A percentile compares a stretch with the other conserved stretches of the same genome.
These are phyloP conservation scores for Melangyna quadrimaculata DNA, from an alignment of 2,888 invertebrate species.

Conservation along the genomic window DNA sequence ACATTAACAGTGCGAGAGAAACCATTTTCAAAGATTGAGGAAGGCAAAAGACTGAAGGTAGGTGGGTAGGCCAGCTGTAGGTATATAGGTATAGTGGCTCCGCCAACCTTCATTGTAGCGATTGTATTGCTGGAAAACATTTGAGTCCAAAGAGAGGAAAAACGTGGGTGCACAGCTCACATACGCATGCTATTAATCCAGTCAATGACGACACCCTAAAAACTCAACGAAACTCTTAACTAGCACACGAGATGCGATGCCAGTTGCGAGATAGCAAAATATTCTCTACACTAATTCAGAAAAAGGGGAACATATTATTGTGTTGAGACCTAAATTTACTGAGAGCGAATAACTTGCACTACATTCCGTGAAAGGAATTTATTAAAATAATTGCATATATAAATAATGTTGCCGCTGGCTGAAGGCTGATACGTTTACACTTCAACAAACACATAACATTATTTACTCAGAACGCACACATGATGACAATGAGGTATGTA, in stretches of 20 bases:
- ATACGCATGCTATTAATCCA: slow-evolving; percentile 51
- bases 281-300: slow-evolving; percentile 25
- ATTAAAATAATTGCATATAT: slow-evolving; percentile 40
- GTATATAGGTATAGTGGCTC: not conserved
- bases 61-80: not conserved
- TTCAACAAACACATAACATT: slow-evolving; percentile 6
- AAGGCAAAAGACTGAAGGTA: slow-evolving; percentile 8
- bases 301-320: slow-evolving; percentile 1
- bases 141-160: slow-evolving; percentile 38
- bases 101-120: not conserved
- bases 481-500: not conserved
- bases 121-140: slow-evolving; percentile 10
- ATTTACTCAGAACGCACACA: not conserved
- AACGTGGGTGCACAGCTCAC: slow-evolving; percentile 34
- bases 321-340: slow-evolving; percentile 40
- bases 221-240: slow-evolving; percentile 62
- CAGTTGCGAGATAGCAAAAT: not conserved
- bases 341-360: slow-evolving; percentile 35
- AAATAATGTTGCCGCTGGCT: slow-evolving; percentile 13
- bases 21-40: slow-evolving; percentile 30
- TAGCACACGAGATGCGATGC: no score
- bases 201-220: slow-evolving; percentile 60
- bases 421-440: slow-evolving; percentile 21
- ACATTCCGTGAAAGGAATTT: slow-evolving; percentile 33
- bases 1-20: slow-evolving; percentile 32